A percentile compares a stretch with the other conserved stretches of the same genome.
Conservation (phyloP, 2,113 vertebrate genomes). For the Poeciliopsis turrubarensis region DNA sequence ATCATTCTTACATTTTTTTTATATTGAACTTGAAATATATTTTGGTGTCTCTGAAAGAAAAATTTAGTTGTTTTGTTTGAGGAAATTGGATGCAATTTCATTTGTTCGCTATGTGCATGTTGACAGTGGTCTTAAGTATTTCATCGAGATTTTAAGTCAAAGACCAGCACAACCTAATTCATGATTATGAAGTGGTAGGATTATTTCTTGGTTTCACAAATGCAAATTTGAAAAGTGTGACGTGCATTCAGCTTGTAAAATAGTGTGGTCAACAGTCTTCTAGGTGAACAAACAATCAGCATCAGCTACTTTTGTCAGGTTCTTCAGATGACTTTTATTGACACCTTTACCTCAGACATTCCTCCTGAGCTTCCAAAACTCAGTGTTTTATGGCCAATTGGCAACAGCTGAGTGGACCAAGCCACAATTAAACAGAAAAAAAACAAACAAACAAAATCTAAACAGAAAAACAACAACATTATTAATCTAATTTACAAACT, state of each 20-base stretch:
- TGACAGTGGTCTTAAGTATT: neutral
- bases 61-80: conserved; percentile 10
- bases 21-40: conserved; percentile 45
- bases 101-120: neutral
- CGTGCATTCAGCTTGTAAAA: neutral
- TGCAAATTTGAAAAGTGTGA: neutral
- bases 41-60: conserved; percentile 37
- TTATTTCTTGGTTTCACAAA: neutral
- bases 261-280: too few relatives aligned
- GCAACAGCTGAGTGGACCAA: too few relatives aligned
- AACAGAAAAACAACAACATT: too few relatives aligned
- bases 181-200: neutral
- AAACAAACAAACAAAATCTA: too few relatives aligned
- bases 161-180: neutral
- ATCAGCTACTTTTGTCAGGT: too few relatives aligned
- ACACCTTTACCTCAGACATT: too few relatives aligned
- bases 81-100: conserved; percentile 5
- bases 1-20: conserved; percentile 62
- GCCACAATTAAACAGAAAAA: too few relatives aligned
- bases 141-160: neutral
- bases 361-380: too few relatives aligned
- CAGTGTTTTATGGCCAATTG: too few relatives aligned
- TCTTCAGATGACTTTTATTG: too few relatives aligned
- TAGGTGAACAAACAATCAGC: too few relatives aligned
- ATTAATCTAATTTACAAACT: too few relatives aligned